phyloP scores from a whole-genome alignment of 2,888 invertebrate genomes.

The Sepiola atlantica region DNA sequence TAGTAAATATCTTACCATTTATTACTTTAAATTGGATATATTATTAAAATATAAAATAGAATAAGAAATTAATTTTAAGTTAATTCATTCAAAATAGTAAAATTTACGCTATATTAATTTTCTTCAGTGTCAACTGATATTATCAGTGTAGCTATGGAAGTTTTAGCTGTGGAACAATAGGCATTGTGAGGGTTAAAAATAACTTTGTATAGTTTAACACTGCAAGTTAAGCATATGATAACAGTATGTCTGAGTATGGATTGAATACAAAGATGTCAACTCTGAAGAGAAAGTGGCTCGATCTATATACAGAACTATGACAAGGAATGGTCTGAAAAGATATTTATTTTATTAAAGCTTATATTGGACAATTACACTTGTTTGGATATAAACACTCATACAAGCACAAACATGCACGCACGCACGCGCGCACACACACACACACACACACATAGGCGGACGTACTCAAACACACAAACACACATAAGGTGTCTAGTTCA shows the following conservation, averaged over 20 bases:
- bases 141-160: neutral
- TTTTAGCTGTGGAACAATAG: neutral
- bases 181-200: constrained; percentile 2
- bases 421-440: neutral
- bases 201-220: neutral
- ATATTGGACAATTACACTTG: neutral
- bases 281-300: neutral
- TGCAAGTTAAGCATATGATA: constrained; percentile 1
- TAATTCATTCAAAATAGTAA: neutral
- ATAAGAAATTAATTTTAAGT: neutral
- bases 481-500: neutral
- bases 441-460: neutral
- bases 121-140: neutral
- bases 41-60: neutral
- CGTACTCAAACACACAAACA: neutral
- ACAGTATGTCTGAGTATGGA: neutral
- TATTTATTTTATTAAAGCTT: neutral
- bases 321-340: neutral
- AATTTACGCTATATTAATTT: neutral
- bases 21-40: neutral
- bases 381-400: neutral
- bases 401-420: neutral
- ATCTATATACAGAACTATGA: neutral
- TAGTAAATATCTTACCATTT: neutral
- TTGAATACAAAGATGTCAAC: constrained; percentile 32